phyloP scores from a whole-genome alignment of 2,888 invertebrate species.

The Thysanoteuthis rhombus region DNA sequence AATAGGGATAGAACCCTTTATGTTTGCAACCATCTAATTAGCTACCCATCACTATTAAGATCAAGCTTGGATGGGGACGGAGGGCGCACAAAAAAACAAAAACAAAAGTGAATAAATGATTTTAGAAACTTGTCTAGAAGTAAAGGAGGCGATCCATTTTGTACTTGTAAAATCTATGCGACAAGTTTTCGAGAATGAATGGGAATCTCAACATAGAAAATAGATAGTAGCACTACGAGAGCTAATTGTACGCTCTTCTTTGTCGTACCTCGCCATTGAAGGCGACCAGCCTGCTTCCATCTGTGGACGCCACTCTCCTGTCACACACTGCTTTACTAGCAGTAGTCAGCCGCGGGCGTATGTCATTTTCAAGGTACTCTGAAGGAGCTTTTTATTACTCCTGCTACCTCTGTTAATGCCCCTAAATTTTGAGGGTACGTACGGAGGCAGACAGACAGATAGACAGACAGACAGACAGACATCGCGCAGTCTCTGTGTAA shows the following conservation, averaged over 20 bases:
- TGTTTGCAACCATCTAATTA: too few species aligned
- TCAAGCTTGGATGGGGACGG: too few species aligned
- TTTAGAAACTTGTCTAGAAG: too few species aligned
- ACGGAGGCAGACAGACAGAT: not conserved
- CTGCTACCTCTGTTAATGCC: not conserved
- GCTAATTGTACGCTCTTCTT: not conserved
- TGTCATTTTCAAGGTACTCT: not conserved
- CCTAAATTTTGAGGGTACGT: not conserved
- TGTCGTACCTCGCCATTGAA: not conserved
- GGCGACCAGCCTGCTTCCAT: not conserved
- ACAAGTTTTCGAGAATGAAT: not conserved
- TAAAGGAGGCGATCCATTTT: not conserved
- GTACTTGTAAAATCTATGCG: not conserved
- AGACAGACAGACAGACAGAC: not conserved
- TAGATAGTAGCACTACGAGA: not conserved
- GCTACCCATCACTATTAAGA: too few species aligned
- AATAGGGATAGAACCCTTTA: too few species aligned
- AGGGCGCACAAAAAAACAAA: too few species aligned
- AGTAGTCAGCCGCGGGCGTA: not conserved
- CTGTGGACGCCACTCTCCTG: not conserved
- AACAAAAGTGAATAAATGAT: too few species aligned
- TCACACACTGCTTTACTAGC: not conserved
- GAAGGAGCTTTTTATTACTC: not conserved
- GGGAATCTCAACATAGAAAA: not conserved
- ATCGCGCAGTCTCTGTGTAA: not conserved